Evolutionary conservation across 2,888 invertebrate species (phyloP), one percentile per base, ranked within the genome.

Genomic region (Autographa gamma): DNA sequence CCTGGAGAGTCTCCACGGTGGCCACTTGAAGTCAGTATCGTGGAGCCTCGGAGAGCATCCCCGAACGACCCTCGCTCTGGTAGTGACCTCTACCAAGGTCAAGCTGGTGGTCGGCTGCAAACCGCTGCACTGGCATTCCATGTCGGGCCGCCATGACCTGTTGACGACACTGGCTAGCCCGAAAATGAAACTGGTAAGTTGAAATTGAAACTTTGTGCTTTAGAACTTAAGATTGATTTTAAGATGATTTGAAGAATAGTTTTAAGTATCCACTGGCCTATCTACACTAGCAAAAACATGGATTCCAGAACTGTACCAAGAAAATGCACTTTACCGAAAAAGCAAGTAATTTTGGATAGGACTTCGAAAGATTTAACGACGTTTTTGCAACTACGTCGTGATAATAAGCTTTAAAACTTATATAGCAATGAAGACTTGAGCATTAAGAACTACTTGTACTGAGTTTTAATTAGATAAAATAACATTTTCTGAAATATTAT

Each of bases 71-170:
- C 89, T 96, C 0, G 93, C 97, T 6, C 93, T 96, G 67, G 96
- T 96, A 14, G 91, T 97, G 74, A 96, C 96, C 0, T 94, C 96
- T 0, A 96, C 96, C 3, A 96, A 96, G 77, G 96, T 97, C 25
- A 96, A 96, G 79, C 90, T 98, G 38, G 96, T 96, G 81, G 95
- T 97, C 5, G 97, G 97, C 81, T 98, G 97, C 86, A 93, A 95
- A 34, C 93, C 96, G 1, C 96, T 97, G 73, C 97, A 97, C 54
- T 96, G 96, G 91, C 96, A 97, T 32, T 91, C 96, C 11, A 96
- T 97, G 85, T 96, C 96, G 8, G 96, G 95, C 62, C 94, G 96
- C 87, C 96, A 96, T 76, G 96, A 97, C 77, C 95, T 97, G 91
- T 93, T 96, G 82, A 90, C 93, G 63, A 93, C 96, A 82, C 95